phyloP scores from a whole-genome alignment of 2,797 vertebrate genomes.

The Alosa sapidissima region DNA sequence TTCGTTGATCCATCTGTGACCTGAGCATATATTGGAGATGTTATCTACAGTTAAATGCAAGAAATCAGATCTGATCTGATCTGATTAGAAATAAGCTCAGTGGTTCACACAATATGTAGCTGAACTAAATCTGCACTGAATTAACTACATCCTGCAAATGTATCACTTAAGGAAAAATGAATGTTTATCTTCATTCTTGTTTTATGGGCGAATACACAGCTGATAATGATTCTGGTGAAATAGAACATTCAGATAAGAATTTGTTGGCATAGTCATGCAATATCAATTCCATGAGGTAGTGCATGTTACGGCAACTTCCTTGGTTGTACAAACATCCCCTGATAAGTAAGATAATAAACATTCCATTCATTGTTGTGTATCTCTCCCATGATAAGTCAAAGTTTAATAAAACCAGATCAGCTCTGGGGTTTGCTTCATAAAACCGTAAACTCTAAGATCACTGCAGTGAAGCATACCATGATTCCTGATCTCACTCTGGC shows the following conservation, averaged over 20 bases:
- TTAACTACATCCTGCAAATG: background rate
- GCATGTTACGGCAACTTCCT: background rate
- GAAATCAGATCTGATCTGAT: background rate
- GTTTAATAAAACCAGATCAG: background rate
- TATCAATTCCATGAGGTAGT: background rate
- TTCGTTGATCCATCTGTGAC: background rate
- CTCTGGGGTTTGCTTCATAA: background rate
- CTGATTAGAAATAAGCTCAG: background rate
- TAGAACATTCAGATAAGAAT: background rate
- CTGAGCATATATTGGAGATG: background rate
- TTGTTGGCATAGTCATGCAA: background rate
- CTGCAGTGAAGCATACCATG: background rate
- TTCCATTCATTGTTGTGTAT: background rate
- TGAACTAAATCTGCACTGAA: background rate
- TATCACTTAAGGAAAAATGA: background rate
- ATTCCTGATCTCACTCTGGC: conserved; percentile 1
- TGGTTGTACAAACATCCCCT: background rate
- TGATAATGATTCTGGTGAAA: background rate
- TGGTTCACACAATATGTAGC: background rate
- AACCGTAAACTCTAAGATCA: background rate
- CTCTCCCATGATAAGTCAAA: background rate
- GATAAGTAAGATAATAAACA: background rate
- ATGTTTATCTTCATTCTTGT: background rate
- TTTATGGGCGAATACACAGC: background rate
- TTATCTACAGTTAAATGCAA: background rate